These are phyloP conservation scores for Mustela erminea DNA, from an alignment of 2,797 vertebrate species.

Conservation along the genomic window DNA sequence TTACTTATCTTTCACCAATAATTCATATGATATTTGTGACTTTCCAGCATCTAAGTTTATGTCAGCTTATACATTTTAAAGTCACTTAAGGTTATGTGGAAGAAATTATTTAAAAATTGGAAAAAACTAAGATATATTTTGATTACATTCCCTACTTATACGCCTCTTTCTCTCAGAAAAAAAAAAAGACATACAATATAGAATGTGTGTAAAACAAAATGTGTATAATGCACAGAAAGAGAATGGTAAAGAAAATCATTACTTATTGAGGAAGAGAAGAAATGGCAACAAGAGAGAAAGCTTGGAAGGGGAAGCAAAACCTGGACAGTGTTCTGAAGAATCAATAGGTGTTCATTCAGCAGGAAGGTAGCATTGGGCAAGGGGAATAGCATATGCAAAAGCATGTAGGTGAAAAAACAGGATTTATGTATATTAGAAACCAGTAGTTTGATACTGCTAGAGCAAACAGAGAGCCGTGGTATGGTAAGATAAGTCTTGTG, in stretches of 20 bases:
- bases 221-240: no score
- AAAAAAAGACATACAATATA: background rate
- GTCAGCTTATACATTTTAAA: slow-evolving; percentile 11
- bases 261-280: no score
- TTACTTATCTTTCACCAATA: slow-evolving; percentile 73
- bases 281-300: no score
- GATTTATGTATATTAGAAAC: background rate
- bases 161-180: background rate
- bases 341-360: no score
- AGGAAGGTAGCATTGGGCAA: no score
- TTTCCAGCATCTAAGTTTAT: slow-evolving; percentile 34
- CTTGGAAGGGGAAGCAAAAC: no score
- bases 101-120: slow-evolving; percentile 41
- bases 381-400: no score
- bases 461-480: background rate
- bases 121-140: slow-evolving; percentile 14
- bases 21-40: background rate
- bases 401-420: no score
- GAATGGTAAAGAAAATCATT: no score
- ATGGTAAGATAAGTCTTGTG: background rate
- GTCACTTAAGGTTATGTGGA: background rate
- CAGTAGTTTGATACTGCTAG: background rate
- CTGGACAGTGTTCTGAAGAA: no score
- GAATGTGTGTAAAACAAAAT: no score
- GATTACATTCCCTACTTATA: background rate